Percentiles rank a stretch among this genome's conserved stretches.
phyloP scores from a whole-genome alignment of 1,140 invertebrate genomes.

The Paraescarpia echinospica region DNA sequence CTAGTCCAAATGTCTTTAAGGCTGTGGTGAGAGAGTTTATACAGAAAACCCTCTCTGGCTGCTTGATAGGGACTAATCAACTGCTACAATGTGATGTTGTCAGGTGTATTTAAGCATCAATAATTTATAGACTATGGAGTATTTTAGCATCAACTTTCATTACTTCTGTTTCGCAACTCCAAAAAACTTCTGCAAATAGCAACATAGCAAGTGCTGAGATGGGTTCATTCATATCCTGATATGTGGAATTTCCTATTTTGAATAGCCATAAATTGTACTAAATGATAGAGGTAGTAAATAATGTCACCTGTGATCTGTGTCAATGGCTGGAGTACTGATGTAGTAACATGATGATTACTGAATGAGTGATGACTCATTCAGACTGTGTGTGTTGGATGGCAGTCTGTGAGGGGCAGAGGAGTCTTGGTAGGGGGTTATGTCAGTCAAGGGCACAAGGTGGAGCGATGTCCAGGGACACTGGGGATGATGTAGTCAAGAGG shows the following conservation, averaged over 20 bases:
- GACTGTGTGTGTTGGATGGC: too few species aligned
- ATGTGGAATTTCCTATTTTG: background rate
- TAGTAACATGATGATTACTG: background rate
- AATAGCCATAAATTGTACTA: background rate
- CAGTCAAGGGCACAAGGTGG: too few species aligned
- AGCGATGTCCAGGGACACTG: too few species aligned
- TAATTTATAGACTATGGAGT: background rate
- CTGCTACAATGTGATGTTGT: background rate
- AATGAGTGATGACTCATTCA: background rate
- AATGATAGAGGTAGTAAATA: background rate
- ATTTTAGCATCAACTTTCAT: background rate
- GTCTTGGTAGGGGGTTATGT: too few species aligned
- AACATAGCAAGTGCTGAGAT: background rate
- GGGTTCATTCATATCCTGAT: background rate
- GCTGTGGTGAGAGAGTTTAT: too few species aligned
- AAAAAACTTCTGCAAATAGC: background rate
- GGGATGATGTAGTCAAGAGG: background rate
- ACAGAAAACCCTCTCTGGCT: too few species aligned
- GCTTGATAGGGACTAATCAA: background rate
- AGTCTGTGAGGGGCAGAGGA: too few species aligned
- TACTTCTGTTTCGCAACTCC: background rate
- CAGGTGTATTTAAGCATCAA: background rate
- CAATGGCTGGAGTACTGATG: background rate
- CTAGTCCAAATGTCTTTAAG: too few species aligned
- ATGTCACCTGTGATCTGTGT: background rate